A percentile compares a stretch with the other conserved stretches of the same genome.
Conservation (phyloP, 2,113 vertebrate species). For the Pseudolaguvia tuberculata region DNA sequence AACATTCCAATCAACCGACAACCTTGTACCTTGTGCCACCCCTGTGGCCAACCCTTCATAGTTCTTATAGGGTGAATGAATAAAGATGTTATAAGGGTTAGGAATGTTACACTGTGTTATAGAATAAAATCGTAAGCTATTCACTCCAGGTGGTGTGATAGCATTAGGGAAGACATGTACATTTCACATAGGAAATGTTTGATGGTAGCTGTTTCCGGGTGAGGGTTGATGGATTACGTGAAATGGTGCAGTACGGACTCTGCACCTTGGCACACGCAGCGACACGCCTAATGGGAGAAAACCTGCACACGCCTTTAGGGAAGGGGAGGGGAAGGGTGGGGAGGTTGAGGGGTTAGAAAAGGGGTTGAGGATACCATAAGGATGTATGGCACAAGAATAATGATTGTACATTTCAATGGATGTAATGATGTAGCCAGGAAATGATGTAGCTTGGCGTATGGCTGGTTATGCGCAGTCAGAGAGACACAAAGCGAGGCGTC, state of each 20-base stretch:
- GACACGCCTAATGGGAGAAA: slow-evolving; percentile 63
- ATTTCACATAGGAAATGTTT: neutral
- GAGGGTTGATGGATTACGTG: slow-evolving; percentile 50
- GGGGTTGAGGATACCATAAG: no score
- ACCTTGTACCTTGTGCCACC: neutral
- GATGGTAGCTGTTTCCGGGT: slow-evolving; percentile 16
- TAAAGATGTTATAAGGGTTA: neutral
- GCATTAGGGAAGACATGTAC: neutral
- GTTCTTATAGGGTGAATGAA: neutral
- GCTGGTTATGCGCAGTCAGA: neutral
- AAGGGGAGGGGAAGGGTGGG: neutral
- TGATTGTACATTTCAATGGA: slow-evolving; percentile 37
- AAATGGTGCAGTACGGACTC: slow-evolving; percentile 73
- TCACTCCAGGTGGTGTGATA: neutral
- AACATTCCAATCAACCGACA: neutral
- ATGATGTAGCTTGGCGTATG: no score
- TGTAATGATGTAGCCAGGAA: slow-evolving; percentile 30
- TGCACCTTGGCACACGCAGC: slow-evolving; percentile 72
- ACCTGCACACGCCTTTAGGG: slow-evolving; percentile 51
- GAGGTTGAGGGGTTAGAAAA: slow-evolving; percentile 39
- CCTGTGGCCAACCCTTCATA: neutral
- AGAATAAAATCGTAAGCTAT: neutral
- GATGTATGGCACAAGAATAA: neutral
- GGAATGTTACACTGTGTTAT: neutral
- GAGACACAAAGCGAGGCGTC: slow-evolving; percentile 20